phyloP scores from a whole-genome alignment of 2,797 vertebrate genomes.

The Sorex maritimensis region DNA sequence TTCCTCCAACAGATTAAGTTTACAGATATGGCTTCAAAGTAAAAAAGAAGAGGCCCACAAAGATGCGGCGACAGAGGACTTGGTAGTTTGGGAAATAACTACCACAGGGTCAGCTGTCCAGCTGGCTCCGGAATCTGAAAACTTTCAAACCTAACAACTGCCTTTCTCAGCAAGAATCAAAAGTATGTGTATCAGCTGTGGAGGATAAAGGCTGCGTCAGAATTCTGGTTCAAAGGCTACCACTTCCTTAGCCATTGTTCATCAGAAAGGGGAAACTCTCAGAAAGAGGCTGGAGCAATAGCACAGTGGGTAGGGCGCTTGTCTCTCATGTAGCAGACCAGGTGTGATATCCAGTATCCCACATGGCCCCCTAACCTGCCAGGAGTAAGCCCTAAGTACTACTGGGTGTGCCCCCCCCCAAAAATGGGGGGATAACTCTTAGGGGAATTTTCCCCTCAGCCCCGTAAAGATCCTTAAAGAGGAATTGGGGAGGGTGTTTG shows the following conservation, averaged over 20 bases:
- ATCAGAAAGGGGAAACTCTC: conserved; percentile 53
- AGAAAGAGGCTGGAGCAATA: too few species aligned
- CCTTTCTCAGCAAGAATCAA: conserved; percentile 84
- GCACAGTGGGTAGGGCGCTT: too few species aligned
- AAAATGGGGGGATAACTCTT: too few species aligned
- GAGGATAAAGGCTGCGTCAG: conserved; percentile 68
- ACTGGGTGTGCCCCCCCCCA: too few species aligned
- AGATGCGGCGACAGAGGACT: conserved; percentile 63
- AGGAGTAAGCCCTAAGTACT: too few species aligned
- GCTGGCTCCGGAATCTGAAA: conserved; percentile 87
- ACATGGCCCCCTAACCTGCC: too few species aligned
- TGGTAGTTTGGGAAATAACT: conserved; percentile 65
- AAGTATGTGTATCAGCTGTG: conserved; percentile 87
- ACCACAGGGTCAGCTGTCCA: conserved; percentile 74
- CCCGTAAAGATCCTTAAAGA: too few species aligned
- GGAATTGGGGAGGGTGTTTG: not conserved
- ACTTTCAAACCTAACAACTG: conserved; percentile 87
- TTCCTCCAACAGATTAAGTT: conserved; percentile 66
- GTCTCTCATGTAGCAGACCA: too few species aligned
- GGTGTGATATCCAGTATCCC: too few species aligned
- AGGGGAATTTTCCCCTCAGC: too few species aligned
- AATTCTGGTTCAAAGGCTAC: conserved; percentile 62
- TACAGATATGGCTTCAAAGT: conserved; percentile 47
- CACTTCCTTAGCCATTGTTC: conserved; percentile 75
- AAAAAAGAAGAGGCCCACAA: conserved; percentile 38